Percentiles rank a stretch among this genome's conserved stretches.
Evolutionary conservation across 2,888 invertebrate species (phyloP).

Genomic region (Lycophotia porphyrea): DNA sequence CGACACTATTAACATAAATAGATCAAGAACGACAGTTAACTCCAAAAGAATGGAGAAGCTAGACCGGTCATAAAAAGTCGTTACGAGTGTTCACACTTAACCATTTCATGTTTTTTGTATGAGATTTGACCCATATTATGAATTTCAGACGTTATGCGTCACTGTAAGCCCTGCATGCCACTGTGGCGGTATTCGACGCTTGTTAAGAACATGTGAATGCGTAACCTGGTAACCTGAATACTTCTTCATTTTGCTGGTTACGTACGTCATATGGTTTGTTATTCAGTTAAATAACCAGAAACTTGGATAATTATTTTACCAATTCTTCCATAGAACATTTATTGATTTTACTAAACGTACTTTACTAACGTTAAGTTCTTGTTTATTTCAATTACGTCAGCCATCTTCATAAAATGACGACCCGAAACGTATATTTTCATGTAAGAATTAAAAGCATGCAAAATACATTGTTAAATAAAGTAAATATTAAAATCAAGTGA

Average conservation of each 20-base stretch:
- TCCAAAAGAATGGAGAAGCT: slow-evolving; percentile 15
- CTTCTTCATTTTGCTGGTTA: slow-evolving; percentile 14
- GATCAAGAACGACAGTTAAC: slow-evolving; percentile 23
- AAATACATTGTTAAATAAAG: background rate
- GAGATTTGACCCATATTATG: slow-evolving; percentile 54
- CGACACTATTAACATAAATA: slow-evolving; percentile 9
- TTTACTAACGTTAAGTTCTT: background rate
- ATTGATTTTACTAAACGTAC: background rate
- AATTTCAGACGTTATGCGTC: slow-evolving; percentile 52
- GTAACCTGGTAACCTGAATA: slow-evolving; percentile 36
- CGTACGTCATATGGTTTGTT: slow-evolving; percentile 22
- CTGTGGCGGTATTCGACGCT: slow-evolving; percentile 26
- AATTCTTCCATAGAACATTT: background rate
- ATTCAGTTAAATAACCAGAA: slow-evolving; percentile 13
- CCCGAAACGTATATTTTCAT: background rate
- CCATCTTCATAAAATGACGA: background rate
- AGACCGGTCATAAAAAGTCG: slow-evolving; percentile 21
- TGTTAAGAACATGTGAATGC: slow-evolving; percentile 26
- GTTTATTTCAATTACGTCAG: background rate
- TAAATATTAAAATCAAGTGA: background rate
- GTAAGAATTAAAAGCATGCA: background rate
- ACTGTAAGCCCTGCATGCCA: slow-evolving; percentile 53
- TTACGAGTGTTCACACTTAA: slow-evolving; percentile 51
- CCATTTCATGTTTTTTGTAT: slow-evolving; percentile 63
- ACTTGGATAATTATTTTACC: background rate